Percentiles rank a stretch among this genome's conserved stretches.
Evolutionary conservation across 2,113 vertebrate species (phyloP).

Genomic region (Nesogale talazaci): DNA sequence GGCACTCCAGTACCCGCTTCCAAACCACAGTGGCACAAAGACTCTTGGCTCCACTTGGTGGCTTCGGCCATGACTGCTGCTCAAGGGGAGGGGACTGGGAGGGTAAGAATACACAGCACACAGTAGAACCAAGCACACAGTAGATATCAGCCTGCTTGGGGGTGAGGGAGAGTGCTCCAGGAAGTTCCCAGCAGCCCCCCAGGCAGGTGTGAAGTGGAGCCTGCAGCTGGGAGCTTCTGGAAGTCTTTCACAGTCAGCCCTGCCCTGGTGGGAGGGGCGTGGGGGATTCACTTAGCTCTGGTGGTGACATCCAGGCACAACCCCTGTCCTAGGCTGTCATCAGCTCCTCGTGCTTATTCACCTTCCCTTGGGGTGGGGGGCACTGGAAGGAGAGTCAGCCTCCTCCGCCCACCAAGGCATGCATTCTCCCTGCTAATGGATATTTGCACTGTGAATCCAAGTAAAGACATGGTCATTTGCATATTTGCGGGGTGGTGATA

Average conservation of each 20-base stretch:
- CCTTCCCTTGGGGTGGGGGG: neutral
- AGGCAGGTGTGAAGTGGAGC: neutral
- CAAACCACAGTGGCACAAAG: neutral
- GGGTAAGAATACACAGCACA: neutral
- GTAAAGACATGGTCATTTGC: slow-evolving; percentile 79
- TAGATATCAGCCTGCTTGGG: neutral
- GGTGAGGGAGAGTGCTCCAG: too few species aligned
- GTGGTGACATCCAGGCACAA: neutral
- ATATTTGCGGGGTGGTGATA: slow-evolving; percentile 82
- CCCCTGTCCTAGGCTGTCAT: neutral
- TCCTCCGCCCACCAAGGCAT: neutral
- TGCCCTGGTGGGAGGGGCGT: too few species aligned
- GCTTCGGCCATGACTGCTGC: neutral
- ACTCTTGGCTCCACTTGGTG: fast-evolving
- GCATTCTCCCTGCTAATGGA: slow-evolving; percentile 75
- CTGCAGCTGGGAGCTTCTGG: neutral
- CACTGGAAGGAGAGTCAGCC: neutral
- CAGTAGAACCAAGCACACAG: fast-evolving
- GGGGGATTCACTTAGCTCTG: neutral
- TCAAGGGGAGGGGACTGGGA: too few species aligned
- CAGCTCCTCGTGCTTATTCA: neutral
- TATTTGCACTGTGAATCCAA: slow-evolving; percentile 81
- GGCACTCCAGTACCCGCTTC: neutral
- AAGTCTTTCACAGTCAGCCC: neutral
- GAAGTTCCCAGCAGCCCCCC: neutral